phyloP scores from a whole-genome alignment of 2,113 vertebrate genomes.

The Equus przewalskii region DNA sequence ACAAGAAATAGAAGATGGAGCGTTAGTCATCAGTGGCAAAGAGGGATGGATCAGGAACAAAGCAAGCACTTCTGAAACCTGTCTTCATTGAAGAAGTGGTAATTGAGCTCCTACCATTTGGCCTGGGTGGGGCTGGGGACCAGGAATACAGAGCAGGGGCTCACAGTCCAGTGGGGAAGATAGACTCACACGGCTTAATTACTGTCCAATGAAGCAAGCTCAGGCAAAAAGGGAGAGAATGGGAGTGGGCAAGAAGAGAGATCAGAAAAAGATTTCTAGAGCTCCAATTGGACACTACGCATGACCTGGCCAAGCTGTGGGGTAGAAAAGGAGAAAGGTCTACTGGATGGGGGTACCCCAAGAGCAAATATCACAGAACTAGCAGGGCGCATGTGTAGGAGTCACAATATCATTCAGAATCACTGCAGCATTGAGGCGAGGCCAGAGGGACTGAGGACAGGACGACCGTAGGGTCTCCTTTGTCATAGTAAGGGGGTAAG shows the following conservation, averaged over 20 bases:
- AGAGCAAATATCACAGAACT: background rate
- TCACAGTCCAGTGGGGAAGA: background rate
- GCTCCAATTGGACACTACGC: background rate
- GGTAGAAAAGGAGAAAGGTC: background rate
- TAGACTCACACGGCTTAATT: background rate
- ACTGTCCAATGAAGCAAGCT: background rate
- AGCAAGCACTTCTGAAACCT: background rate
- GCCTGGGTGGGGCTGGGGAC: background rate
- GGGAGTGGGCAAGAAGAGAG: background rate
- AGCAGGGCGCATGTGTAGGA: background rate
- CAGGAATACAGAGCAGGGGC: background rate
- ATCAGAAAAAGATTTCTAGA: background rate
- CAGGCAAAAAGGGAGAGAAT: background rate
- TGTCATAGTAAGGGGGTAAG: background rate
- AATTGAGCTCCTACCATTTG: background rate
- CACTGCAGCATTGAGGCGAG: background rate
- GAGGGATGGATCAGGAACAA: slow-evolving; percentile 11
- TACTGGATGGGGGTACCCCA: no score
- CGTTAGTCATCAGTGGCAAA: background rate
- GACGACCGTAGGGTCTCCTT: background rate
- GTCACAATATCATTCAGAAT: background rate
- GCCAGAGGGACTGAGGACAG: background rate
- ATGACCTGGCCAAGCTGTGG: background rate
- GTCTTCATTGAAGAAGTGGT: background rate
- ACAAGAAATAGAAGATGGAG: background rate